These are phyloP conservation scores for Apamea sordens DNA, from an alignment of 2,888 invertebrate species.

Conservation along the genomic window DNA sequence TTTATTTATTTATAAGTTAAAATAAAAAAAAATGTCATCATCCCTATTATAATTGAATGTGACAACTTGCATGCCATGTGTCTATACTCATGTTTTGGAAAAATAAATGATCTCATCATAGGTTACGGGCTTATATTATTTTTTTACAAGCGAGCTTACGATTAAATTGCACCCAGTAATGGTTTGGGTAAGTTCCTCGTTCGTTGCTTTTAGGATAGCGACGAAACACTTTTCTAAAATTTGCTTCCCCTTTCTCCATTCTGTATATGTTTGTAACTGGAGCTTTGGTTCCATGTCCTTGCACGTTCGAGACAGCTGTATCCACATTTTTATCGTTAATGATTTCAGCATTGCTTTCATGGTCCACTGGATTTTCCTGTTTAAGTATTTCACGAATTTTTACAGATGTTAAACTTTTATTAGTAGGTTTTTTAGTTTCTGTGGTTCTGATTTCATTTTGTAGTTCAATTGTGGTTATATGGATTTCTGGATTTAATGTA, in stretches of 20 bases:
- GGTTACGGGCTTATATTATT: not conserved
- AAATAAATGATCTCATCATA: not conserved
- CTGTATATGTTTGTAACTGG: slow-evolving; percentile 1
- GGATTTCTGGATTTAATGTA: slow-evolving; percentile 5
- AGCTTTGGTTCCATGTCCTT: not conserved
- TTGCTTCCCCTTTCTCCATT: not conserved
- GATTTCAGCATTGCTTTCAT: not conserved
- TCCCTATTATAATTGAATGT: not conserved
- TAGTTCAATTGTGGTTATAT: slow-evolving; percentile 6
- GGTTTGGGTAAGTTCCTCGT: not conserved
- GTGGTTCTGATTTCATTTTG: slow-evolving; percentile 39
- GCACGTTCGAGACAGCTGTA: not conserved
- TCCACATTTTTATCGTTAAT: not conserved
- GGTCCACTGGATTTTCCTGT: not conserved
- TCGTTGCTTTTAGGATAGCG: not conserved
- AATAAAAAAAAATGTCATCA: not conserved
- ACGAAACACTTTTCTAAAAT: not conserved
- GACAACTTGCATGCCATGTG: not conserved
- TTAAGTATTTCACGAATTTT: not conserved
- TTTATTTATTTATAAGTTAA: not conserved
- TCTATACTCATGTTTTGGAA: not conserved
- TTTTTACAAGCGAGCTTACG: slow-evolving; percentile 28
- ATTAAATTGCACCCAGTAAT: slow-evolving; percentile 39
- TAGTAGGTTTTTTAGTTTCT: slow-evolving; percentile 12
- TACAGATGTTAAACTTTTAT: slow-evolving; percentile 1